Evolutionary conservation across 2,113 vertebrate species (phyloP), one percentile per base, ranked within the genome.

Genomic region (Limnothrissa miodon): DNA sequence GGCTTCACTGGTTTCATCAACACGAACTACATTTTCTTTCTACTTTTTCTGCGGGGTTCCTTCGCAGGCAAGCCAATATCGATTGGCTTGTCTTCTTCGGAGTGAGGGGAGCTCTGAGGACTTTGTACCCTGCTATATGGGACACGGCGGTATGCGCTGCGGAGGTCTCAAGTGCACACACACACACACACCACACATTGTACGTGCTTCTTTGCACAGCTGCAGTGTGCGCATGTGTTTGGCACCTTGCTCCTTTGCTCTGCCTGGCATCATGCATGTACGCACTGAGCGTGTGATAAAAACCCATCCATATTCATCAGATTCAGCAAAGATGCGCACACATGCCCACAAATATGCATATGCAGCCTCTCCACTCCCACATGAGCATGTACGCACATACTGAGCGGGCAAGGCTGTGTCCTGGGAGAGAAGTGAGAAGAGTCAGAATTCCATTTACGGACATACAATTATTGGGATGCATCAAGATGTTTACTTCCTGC

Each of bases 271-370:
- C 13, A 15, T 33, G 17, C 11, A 36, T 11, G 17, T 13, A 36
- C 66, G 36, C 21, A 11, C 1, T 56, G 19, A 23, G 19, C 19
- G 23, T 23, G 21, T 2, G 51, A 23, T 2, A 56, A 56, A n/a
- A 56, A 36, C 66, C 15, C 29, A 74, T 74, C 66, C 66, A 74
- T 74, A 74, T 74, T 74, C 29, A 74, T 74, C 66, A 74, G n/a
- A 29, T 36, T 4, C 10, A 36, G n/a, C 11, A 74, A 0, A 62
- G 25, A 62, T 25, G 8, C n/a, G 13, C 23, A 29, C n/a, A 62
- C 51, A 56, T 56, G 21, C 21, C 21, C 21, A 56, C 59, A 6
- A n/a, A 62, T 29, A 25, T 13, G 8, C 59, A 62, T 29, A 62
- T 29, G 2, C 25, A 62, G 56, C n/a, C 7, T 19, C 13, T 74